Base-by-base conservation (phyloP, 92 coral and sea anemone genomes). In the Zoanthus solanderi region DNA sequence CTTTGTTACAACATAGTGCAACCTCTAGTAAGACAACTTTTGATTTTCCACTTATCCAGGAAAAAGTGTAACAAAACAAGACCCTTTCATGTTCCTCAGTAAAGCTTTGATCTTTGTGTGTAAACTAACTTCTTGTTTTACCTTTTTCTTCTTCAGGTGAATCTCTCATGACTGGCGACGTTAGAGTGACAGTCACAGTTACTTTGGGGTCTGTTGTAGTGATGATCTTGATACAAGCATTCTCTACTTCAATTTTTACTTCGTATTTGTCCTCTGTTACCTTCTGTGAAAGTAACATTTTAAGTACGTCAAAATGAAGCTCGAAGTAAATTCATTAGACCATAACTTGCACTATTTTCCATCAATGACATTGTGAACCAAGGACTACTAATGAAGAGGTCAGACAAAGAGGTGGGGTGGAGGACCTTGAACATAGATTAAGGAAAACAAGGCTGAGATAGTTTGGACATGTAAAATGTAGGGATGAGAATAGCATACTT, bases 181-280 rank as follows among this genome's bases (percentile, higher is more conserved):
- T 97, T 83, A 97, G 75, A 14, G 99, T 97, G 79, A 97, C 94
- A 17, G 96, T 90, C 71, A 97, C 96, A 0, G 88, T 91, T 16
- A 97, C 96, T 37, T 89, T 89, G 69, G 99, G 99, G 60, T 95
- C 98, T 56, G 90, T 91, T 4, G 92, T 54, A 15, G 98, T 95
- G 50, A 91, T 44, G 8, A 97, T 88, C 50, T 85, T 91, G 54
- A 96, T 66, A 3, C 93, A 94, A 58, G 94, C 88, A 32, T 83
- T 88, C 83, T 92, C 94, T 1, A 72, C 76, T 12, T 79, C 91
- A n/a, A 86, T 79, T 32, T 91, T 93, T 10, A 95, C 86, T 50
- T 97, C 99, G 72, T 97, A 97, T 80, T 97, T 97, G 84, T 97
- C 99, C 71, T 97, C 99, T 32, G 98, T 93, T 65, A 97, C 96